These are phyloP conservation scores for Dicranocentrus wangi DNA, from an alignment of 2,888 invertebrate species.

Conservation along the genomic window DNA sequence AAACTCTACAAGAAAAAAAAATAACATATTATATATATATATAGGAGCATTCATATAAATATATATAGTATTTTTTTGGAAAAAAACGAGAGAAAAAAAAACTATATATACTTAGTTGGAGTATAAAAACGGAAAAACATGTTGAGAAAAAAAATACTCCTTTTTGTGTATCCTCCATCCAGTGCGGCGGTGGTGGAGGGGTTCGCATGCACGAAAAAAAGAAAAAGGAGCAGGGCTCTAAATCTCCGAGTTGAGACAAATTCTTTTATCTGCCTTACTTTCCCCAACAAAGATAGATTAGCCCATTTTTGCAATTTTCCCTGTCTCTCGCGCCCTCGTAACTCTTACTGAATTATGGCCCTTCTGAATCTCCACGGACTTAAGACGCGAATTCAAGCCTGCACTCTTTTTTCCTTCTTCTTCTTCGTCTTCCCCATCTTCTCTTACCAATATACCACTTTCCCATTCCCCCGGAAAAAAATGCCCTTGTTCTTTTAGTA, in stretches of 20 bases:
- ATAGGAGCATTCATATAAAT: conserved; percentile 9
- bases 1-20: conserved; percentile 25
- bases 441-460: conserved; percentile 42
- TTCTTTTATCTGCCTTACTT: conserved; percentile 74
- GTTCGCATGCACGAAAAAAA: conserved; percentile 53
- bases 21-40: too few relatives aligned
- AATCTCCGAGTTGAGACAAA: conserved; percentile 73
- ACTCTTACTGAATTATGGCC: conserved; percentile 88
- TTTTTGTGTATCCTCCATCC: too few relatives aligned
- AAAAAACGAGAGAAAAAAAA: conserved; percentile 35
- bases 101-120: not conserved
- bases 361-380: conserved; percentile 73
- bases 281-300: conserved; percentile 89
- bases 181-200: not conserved
- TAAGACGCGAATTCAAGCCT: conserved; percentile 73
- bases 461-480: conserved; percentile 15
- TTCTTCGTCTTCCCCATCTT: conserved; percentile 47
- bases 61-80: not conserved
- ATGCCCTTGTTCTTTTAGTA: too few relatives aligned
- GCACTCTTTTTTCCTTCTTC: conserved; percentile 61
- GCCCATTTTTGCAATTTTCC: conserved; percentile 92
- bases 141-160: too few relatives aligned
- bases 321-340: conserved; percentile 93
- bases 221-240: conserved; percentile 67
- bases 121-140: too few relatives aligned